phyloP scores from a whole-genome alignment of 2,797 vertebrate genomes.

The Tadarida brasiliensis region DNA sequence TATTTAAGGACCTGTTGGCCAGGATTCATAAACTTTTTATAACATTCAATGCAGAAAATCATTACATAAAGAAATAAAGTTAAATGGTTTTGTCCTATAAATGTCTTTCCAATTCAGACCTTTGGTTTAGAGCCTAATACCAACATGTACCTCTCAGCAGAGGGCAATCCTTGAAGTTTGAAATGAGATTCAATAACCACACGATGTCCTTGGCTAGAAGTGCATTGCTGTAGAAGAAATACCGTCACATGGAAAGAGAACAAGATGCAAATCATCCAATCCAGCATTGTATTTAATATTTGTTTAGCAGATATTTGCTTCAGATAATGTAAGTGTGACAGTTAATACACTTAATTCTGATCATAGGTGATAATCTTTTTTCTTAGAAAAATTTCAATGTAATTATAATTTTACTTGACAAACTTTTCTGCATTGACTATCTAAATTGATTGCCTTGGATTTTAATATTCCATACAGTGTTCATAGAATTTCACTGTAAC shows the following conservation, averaged over 20 bases:
- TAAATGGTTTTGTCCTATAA: constrained; percentile 62
- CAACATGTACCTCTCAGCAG: constrained; percentile 27
- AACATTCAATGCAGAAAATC: constrained; percentile 57
- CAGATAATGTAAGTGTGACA: background rate
- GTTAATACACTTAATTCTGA: constrained; percentile 29
- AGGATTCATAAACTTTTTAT: constrained; percentile 49
- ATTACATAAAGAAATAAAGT: constrained; percentile 58
- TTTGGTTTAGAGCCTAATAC: constrained; percentile 46
- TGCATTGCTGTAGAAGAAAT: constrained; percentile 1
- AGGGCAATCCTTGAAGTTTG: constrained; percentile 47
- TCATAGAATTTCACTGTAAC: background rate
- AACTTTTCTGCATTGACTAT: background rate
- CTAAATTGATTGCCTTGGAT: background rate
- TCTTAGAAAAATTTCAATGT: constrained; percentile 22
- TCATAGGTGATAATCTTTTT: background rate
- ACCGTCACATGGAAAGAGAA: background rate
- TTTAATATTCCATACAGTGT: constrained; percentile 13
- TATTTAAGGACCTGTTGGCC: background rate
- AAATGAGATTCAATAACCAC: constrained; percentile 58
- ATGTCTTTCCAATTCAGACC: constrained; percentile 48
- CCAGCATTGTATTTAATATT: background rate
- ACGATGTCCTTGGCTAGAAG: constrained; percentile 53
- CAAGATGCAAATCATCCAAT: background rate
- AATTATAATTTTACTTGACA: background rate
- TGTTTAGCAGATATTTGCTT: constrained; percentile 33